Base-by-base conservation (phyloP, 2,113 vertebrate species). In the Megaleporinus macrocephalus region DNA sequence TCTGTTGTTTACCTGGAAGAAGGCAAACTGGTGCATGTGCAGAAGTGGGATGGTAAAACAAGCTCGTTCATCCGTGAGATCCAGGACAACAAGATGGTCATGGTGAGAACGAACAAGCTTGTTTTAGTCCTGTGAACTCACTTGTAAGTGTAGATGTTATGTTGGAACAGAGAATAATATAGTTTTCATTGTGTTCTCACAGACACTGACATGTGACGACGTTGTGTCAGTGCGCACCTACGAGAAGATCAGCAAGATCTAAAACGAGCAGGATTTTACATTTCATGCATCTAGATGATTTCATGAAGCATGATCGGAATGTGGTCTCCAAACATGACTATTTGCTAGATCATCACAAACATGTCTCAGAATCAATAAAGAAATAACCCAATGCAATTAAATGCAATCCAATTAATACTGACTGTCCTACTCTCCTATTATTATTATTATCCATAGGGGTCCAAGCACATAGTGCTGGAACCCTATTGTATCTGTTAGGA, bases 11-110 rank as follows among this genome's bases (percentile, higher is more conserved):
- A 83, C 65, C 78, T 98, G 93, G 95, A 98, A 0, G 97, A 95
- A 81, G 93, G 95, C 88, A 97, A 97, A 89, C 84, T 99, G 66
- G 90, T 97, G 82, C 97, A 98, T 0, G 91, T 96, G 85, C 97
- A 99, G 93, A 98, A 96, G 89, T 98, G 97, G 97, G 96, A 98
- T 0, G 96, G 93, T 87, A 99, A 98, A 86, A 95, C 98, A 89
- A 97, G 96, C 85, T 96, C 92, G 76, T 94, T 96, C 76, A 94
- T 96, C 87, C 92, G 96, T 89, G 97, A 99, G 92, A 94, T 99
- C 84, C 97, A 96, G 85, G 96, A 97, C 6, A 96, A 92, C 65
- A 96, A 97, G 91, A 87, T 98, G 96, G 81, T 97, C 78, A 95
- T 96, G 95, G 97, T 99, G 87, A 95, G 95, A 93, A 18, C 53